phyloP scores from a whole-genome alignment of 2,888 invertebrate species.

The Cetonia aurata region DNA sequence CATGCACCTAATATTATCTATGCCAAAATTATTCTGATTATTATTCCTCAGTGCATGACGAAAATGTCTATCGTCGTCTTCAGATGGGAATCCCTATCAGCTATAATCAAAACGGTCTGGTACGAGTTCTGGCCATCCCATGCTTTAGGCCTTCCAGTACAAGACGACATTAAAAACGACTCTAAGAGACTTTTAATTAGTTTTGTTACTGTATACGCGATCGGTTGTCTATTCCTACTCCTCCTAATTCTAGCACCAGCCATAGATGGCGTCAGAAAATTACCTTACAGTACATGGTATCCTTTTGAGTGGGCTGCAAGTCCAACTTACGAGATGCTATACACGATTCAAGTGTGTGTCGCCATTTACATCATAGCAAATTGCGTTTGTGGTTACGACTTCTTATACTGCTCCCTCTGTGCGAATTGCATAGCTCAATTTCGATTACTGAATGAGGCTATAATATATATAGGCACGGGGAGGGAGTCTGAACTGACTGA shows the following conservation, averaged over 20 bases:
- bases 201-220: conserved; percentile 40
- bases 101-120: conserved; percentile 44
- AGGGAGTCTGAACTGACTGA: conserved; percentile 37
- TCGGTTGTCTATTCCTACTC: conserved; percentile 46
- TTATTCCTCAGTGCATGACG: conserved; percentile 45
- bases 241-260: conserved; percentile 46
- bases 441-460: conserved; percentile 45
- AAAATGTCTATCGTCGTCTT: conserved; percentile 46
- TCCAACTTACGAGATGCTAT: conserved; percentile 49
- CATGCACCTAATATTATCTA: background rate
- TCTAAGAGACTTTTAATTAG: conserved; percentile 40
- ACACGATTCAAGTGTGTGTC: conserved; percentile 46
- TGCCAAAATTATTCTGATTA: background rate
- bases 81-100: conserved; percentile 34
- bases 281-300: conserved; percentile 50
- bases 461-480: conserved; percentile 42
- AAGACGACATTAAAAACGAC: conserved; percentile 41
- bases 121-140: conserved; percentile 48
- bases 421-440: conserved; percentile 49
- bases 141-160: conserved; percentile 41
- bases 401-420: conserved; percentile 48
- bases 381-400: conserved; percentile 50
- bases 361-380: conserved; percentile 46
- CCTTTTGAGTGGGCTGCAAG: conserved; percentile 46
- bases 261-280: conserved; percentile 41